Evolutionary conservation across 2,113 vertebrate species (phyloP), one percentile per base, ranked within the genome.

Genomic region (Eira barbara): DNA sequence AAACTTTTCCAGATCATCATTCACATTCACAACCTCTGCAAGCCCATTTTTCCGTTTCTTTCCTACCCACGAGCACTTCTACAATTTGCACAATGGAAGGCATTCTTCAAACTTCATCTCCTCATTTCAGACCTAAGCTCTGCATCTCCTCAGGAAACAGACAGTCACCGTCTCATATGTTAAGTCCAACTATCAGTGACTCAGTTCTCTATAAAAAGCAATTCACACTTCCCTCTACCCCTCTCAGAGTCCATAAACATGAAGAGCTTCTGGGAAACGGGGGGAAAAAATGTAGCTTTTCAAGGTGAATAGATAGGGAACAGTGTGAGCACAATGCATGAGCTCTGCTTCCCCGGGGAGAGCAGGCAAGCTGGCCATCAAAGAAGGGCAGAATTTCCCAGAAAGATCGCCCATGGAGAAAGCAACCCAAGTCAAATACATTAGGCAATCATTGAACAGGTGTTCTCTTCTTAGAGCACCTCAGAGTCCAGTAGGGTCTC

Each of bases 131-230:
- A 95, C 25, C 31, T 61, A 52, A 71, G 31, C 52, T 79, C 29
- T 92, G 25, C 9, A 69, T 76, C 31, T 91, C 34, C 29, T 74
- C 65, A 71, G 63, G 61, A 96, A 94, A 97, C 25, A 91, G 23
- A n/a, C 17, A 45, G 55, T 25, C 27, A 81, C 61, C 34, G n/a
- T 47, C 42, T 93, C 49, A n/a, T 78, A 61, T 42, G 67, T 81
- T 84, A 94, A 76, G 63, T 91, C 23, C 84, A 93, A 94, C 18
- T 80, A 49, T 47, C 79, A 82, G 63, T 89, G 96, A 94, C 85
- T 96, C 78, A 96, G 6, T 52, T 88, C 89, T 96, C 86, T 86
- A 61, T 81, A 73, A 96, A 97, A 97, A 89, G 61, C 73, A 94
- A n/a, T 88, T 97, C 74, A 76, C 65, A 86, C 13, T 80, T 94